Percentiles rank a stretch among this genome's conserved stretches.
phyloP scores from a whole-genome alignment of 1,140 invertebrate species.

The Drosophila serrata region DNA sequence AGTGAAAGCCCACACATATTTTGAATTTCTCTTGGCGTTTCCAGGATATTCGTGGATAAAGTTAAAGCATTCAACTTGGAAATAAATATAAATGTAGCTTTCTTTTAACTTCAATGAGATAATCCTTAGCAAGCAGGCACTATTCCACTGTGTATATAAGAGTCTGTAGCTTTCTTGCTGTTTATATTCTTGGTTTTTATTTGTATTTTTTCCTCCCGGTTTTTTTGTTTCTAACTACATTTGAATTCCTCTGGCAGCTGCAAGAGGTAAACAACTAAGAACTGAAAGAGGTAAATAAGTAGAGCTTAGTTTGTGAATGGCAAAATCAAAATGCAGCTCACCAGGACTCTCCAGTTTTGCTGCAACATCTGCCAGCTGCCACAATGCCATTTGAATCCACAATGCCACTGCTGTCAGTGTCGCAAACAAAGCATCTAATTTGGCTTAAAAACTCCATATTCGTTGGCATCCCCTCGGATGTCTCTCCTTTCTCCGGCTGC shows the following conservation, averaged over 20 bases:
- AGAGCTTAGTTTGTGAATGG: slow-evolving; percentile 13
- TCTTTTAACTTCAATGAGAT: neutral
- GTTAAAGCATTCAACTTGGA: neutral
- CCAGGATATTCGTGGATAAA: neutral
- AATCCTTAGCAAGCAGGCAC: neutral
- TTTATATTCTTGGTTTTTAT: slow-evolving; percentile 19
- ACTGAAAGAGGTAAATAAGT: slow-evolving; percentile 8
- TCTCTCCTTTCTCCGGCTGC: neutral
- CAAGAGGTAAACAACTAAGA: slow-evolving; percentile 10
- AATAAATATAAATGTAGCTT: neutral
- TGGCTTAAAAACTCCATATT: slow-evolving; percentile 34
- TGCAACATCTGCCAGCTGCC: slow-evolving; percentile 10
- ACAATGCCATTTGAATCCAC: slow-evolving; percentile 25
- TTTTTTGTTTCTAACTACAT: neutral
- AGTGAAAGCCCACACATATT: slow-evolving; percentile 11
- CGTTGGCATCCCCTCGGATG: neutral
- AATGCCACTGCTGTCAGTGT: slow-evolving; percentile 28
- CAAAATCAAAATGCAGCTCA: slow-evolving; percentile 37
- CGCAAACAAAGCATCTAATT: slow-evolving; percentile 70
- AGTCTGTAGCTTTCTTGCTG: slow-evolving; percentile 5
- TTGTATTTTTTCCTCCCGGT: neutral
- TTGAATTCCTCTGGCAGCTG: slow-evolving; percentile 23
- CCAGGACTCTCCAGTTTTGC: slow-evolving; percentile 16
- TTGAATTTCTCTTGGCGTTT: slow-evolving; percentile 2
- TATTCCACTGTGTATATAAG: slow-evolving; percentile 5